Evolutionary conservation across 1,140 invertebrate species (phyloP).

Genomic region (Drosophila pandora): DNA sequence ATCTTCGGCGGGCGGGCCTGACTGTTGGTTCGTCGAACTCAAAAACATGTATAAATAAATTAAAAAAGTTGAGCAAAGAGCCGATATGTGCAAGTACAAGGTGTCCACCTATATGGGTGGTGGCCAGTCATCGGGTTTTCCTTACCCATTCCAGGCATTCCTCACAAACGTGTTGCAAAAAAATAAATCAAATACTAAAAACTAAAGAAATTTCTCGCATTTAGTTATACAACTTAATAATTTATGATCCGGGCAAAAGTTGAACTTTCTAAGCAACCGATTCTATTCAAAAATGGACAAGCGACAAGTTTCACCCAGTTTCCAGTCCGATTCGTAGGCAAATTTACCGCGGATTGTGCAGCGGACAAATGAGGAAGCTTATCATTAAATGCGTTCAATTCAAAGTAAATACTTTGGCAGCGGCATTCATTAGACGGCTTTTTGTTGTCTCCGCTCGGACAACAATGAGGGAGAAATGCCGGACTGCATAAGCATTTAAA

Average conservation of each 20-base stretch:
- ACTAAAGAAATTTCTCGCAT: constrained; percentile 34
- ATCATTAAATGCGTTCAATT: constrained; percentile 69
- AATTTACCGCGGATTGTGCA: constrained; percentile 43
- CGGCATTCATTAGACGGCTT: constrained; percentile 56
- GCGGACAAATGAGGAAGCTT: constrained; percentile 72
- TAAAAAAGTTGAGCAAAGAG: constrained; percentile 25
- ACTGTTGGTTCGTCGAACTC: constrained; percentile 57
- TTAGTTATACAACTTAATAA: constrained; percentile 46
- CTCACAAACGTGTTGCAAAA: constrained; percentile 26
- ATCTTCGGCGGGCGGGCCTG: constrained; percentile 44
- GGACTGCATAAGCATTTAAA: constrained; percentile 60
- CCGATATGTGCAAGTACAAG: constrained; percentile 40
- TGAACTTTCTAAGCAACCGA: constrained; percentile 51
- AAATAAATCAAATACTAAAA: constrained; percentile 7
- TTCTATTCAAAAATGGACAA: constrained; percentile 43
- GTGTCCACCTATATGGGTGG: constrained; percentile 40
- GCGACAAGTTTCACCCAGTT: constrained; percentile 62
- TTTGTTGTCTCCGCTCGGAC: constrained; percentile 38
- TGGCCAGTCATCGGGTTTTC: constrained; percentile 50
- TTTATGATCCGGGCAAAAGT: constrained; percentile 34
- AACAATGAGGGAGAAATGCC: constrained; percentile 44
- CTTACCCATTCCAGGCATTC: constrained; percentile 25
- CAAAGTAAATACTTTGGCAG: constrained; percentile 51
- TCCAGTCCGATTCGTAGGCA: constrained; percentile 37
- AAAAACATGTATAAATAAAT: constrained; percentile 31